phyloP scores from a whole-genome alignment of 2,113 vertebrate genomes.

The Sinocyclocheilus maitianheensis region DNA sequence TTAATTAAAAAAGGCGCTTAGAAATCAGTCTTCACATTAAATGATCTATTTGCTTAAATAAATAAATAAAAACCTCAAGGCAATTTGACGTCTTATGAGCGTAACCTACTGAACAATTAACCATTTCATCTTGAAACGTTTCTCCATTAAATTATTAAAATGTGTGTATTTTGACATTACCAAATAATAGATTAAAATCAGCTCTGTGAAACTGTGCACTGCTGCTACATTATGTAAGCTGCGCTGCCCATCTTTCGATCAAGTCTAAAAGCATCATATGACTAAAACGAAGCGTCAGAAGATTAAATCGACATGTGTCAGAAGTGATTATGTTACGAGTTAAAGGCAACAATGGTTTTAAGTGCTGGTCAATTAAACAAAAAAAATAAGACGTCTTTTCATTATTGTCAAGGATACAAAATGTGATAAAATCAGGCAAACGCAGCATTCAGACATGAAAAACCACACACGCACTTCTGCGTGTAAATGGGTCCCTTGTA shows the following conservation, averaged over 20 bases:
- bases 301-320: neutral
- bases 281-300: constrained; percentile 9
- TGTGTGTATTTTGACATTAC: neutral
- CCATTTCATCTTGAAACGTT: no score
- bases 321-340: neutral
- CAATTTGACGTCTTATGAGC: neutral
- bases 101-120: neutral
- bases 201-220: neutral
- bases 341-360: neutral
- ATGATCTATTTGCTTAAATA: neutral
- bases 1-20: neutral
- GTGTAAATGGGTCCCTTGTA: neutral
- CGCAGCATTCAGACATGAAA: no score
- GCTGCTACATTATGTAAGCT: neutral
- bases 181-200: constrained; percentile 27
- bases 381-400: neutral
- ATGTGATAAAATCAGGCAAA: constrained; percentile 28
- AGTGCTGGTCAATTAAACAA: neutral
- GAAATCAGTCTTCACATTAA: neutral
- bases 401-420: constrained; percentile 8
- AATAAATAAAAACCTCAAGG: neutral
- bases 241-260: neutral
- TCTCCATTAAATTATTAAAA: neutral
- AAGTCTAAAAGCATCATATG: constrained; percentile 15
- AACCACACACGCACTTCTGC: neutral